Conservation (phyloP, 1,140 invertebrate species). For the Mizuhopecten yessoensis region DNA sequence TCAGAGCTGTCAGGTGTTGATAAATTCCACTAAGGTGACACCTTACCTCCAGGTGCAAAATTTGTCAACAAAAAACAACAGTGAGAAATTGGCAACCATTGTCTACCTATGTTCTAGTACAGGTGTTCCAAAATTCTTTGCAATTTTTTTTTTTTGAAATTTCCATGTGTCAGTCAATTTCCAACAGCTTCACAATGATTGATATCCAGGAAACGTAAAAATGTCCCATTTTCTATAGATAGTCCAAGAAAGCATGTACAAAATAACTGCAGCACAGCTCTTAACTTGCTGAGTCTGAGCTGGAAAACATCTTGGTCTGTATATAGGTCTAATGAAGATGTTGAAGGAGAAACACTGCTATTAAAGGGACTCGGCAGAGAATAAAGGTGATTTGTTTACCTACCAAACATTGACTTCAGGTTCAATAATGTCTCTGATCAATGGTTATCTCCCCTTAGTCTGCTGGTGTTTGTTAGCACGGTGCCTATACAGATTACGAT, state of each 20-base stretch:
- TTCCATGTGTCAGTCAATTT: not conserved
- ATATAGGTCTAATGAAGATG: not conserved
- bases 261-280: no score
- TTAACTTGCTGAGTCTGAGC: no score
- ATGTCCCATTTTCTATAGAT: not conserved
- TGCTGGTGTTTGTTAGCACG: not conserved
- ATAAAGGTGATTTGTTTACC: not conserved
- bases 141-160: not conserved
- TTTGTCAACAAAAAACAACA: not conserved
- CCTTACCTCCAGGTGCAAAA: not conserved
- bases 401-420: not conserved
- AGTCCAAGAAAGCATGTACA: not conserved
- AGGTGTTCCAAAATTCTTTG: not conserved
- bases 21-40: not conserved
- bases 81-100: not conserved
- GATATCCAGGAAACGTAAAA: not conserved
- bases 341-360: not conserved
- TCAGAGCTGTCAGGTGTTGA: not conserved
- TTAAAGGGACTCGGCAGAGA: not conserved
- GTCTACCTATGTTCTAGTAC: not conserved
- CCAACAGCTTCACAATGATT: not conserved
- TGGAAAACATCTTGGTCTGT: no score
- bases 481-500: not conserved
- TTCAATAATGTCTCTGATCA: not conserved
- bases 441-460: not conserved